Base-by-base conservation (phyloP, 2,113 vertebrate species). In the Actenoides hombroni region DNA sequence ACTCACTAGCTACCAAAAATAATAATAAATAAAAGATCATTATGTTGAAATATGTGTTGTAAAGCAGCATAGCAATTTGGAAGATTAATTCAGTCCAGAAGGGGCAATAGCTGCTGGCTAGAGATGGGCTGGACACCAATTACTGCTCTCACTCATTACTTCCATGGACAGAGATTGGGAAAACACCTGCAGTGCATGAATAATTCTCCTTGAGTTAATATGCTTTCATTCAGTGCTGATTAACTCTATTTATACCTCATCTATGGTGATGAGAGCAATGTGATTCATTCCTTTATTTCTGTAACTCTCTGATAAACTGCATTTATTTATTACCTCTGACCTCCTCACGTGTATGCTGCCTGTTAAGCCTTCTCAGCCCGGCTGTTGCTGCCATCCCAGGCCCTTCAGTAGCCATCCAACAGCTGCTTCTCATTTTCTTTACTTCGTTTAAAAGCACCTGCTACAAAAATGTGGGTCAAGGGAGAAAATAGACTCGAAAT, bases 81-180 rank as follows among this genome's bases (percentile, higher is more conserved):
- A 95, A 91, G 96, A 96, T 95, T 96, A 94, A 96, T 96, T 96
- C 84, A 91, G 83, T 89, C 94, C 92, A 92, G 94, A 93, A 94
- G 91, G 95, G 94, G 94, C 92, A 91, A 91, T 97, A 97, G 94
- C 96, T 96, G 73, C 81, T 91, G 88, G 92, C 91, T 94, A 79
- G 96, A 92, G 81, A 96, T 67, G 92, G 91, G 83, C 91, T 95
- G 95, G 96, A 96, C 96, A 96, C 81, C 94, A 97, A 97, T 96
- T 96, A 96, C 89, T 85, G 56, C 84, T 94, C 70, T 82, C 86
- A 85, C 83, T 94, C 89, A 91, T 96, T 96, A 91, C 83, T 85
- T 89, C 74, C 70, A 94, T 29, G 78, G 92, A 92, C 89, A 93
- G 84, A 86, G 83, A 92, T 8, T 70, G 76, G 91, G 90, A 96